These are phyloP conservation scores for Oryzaephilus surinamensis DNA, from an alignment of 1,140 invertebrate genomes.

Conservation along the genomic window DNA sequence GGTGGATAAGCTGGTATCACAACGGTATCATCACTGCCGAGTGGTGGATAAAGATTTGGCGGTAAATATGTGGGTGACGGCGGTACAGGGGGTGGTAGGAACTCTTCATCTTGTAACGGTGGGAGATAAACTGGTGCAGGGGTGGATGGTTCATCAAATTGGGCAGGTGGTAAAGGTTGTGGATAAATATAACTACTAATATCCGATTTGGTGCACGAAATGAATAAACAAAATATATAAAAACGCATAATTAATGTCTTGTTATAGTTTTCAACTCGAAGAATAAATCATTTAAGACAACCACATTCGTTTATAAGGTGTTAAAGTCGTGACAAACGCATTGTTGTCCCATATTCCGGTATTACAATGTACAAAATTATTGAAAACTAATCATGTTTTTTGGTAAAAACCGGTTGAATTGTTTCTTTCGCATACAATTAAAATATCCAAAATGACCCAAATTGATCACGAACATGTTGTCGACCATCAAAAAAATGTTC, in stretches of 20 bases:
- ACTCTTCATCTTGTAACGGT: conserved; percentile 1
- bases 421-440: too few relatives aligned
- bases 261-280: neutral
- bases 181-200: conserved; percentile 21
- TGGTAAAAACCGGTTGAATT: too few relatives aligned
- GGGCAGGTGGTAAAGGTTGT: conserved; percentile 15
- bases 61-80: conserved; percentile 7
- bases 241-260: neutral
- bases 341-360: too few relatives aligned
- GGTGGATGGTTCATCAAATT: conserved; percentile 14
- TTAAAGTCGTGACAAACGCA: too few relatives aligned
- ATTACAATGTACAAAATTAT: too few relatives aligned
- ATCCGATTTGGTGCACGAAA: conserved; percentile 2
- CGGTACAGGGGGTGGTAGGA: conserved; percentile 7
- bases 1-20: conserved; percentile 3
- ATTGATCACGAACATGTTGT: neutral
- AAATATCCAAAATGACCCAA: too few relatives aligned
- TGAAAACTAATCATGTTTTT: too few relatives aligned
- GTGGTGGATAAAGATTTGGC: conserved; percentile 17
- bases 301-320: too few relatives aligned
- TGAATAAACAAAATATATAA: neutral
- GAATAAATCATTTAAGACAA: too few relatives aligned
- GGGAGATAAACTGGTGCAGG: conserved; percentile 10
- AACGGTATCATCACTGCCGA: neutral
- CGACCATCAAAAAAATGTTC: too few relatives aligned